These are phyloP conservation scores for Bombylius discolor DNA, from an alignment of 2,888 invertebrate species.

Conservation along the genomic window DNA sequence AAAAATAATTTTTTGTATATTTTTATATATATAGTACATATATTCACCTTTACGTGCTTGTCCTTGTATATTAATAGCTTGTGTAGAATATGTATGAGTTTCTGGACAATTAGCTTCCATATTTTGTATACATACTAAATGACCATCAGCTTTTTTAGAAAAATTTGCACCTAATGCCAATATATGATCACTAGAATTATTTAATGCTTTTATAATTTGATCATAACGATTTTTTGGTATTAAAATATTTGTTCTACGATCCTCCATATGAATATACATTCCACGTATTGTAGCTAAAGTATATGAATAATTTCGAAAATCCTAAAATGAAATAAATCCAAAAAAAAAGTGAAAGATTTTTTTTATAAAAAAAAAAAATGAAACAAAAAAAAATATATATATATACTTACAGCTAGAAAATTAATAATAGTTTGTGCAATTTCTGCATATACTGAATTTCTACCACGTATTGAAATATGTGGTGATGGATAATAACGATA, in stretches of 20 bases:
- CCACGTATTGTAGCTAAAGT: constrained; percentile 64
- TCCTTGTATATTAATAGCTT: constrained; percentile 76
- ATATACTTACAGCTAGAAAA: constrained; percentile 50
- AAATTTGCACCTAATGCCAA: constrained; percentile 72
- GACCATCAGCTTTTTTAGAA: constrained; percentile 66
- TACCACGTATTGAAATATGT: constrained; percentile 58
- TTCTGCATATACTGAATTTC: constrained; percentile 70
- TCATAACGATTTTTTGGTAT: constrained; percentile 64
- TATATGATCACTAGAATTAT: constrained; percentile 71
- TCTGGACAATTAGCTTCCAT: constrained; percentile 42
- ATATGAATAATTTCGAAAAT: constrained; percentile 72
- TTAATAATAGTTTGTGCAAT: constrained; percentile 82
- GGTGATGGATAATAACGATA: constrained; percentile 79
- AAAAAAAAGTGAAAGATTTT: neutral
- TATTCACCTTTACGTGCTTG: constrained; percentile 53
- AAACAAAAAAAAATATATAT: neutral
- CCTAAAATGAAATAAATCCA: constrained; percentile 35
- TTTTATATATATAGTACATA: neutral
- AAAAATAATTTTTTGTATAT: too few species aligned
- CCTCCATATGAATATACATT: constrained; percentile 69
- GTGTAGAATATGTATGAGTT: constrained; percentile 68
- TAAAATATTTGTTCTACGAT: constrained; percentile 59
- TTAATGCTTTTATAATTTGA: constrained; percentile 61
- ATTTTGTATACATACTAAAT: constrained; percentile 74
- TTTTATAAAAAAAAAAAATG: neutral